phyloP scores from a whole-genome alignment of 2,797 vertebrate species.

The Acanthornis magna region DNA sequence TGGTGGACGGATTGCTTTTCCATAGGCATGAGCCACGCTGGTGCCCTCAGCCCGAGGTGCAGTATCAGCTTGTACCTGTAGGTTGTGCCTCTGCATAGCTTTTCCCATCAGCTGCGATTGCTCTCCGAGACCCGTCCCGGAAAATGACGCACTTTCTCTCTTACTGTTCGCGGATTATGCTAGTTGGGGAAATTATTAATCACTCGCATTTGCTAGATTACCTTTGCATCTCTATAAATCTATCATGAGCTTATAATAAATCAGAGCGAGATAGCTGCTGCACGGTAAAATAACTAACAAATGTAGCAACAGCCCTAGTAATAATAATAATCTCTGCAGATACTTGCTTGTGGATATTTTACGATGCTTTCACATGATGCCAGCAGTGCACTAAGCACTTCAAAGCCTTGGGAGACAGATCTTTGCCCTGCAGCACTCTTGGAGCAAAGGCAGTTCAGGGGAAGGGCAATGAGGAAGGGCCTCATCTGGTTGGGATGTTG shows the following conservation, averaged over 20 bases:
- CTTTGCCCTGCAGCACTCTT: background rate
- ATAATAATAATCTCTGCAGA: background rate
- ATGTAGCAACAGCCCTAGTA: background rate
- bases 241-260: background rate
- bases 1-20: background rate
- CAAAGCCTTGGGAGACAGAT: background rate
- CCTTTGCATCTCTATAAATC: background rate
- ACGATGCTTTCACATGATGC: background rate
- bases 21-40: accelerated
- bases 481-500: background rate
- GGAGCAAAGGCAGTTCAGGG: background rate
- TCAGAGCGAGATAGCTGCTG: background rate
- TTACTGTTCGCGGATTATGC: background rate
- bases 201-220: background rate
- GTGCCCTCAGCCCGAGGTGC: background rate
- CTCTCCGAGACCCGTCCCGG: background rate
- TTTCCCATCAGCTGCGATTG: background rate
- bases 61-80: background rate
- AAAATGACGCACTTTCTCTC: background rate
- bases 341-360: background rate
- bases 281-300: background rate
- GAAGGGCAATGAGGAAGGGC: background rate
- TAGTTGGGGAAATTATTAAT: background rate
- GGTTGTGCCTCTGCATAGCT: conserved; percentile 32
- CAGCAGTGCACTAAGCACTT: background rate